Percentiles rank a stretch among this genome's conserved stretches.
phyloP scores from a whole-genome alignment of 2,113 vertebrate genomes.

The Camarhynchus parvulus region DNA sequence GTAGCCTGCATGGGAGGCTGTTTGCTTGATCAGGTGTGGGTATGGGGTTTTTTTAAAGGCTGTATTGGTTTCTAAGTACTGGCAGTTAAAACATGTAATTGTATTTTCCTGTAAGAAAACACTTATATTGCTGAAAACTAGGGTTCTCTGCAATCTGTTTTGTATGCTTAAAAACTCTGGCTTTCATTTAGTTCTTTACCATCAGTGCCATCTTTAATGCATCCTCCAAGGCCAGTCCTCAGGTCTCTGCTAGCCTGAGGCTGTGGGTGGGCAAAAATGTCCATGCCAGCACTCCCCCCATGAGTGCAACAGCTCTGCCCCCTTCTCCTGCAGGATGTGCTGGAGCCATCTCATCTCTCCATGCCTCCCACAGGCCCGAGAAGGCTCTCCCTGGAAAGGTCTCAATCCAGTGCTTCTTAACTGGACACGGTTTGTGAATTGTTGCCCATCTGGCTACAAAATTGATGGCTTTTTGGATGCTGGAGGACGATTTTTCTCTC shows the following conservation, averaged over 20 bases:
- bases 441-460: background rate
- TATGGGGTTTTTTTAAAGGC: background rate
- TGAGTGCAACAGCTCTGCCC: background rate
- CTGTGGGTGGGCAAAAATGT: background rate
- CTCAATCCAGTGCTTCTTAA: background rate
- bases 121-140: slow-evolving; percentile 19
- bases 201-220: background rate
- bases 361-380: background rate
- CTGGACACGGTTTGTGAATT: background rate
- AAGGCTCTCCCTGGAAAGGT: background rate
- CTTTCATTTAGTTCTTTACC: background rate
- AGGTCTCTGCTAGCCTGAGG: background rate
- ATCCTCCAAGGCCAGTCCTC: background rate
- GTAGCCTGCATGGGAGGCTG: background rate
- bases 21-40: background rate
- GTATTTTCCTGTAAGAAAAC: slow-evolving; percentile 28
- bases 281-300: background rate
- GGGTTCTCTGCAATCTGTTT: background rate
- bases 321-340: background rate
- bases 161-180: background rate
- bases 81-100: background rate
- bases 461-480: background rate
- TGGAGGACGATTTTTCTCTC: slow-evolving; percentile 12
- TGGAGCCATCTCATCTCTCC: background rate
- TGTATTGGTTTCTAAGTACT: background rate